Evolutionary conservation across 1,140 invertebrate species (phyloP), one percentile per base, ranked within the genome.

Genomic region (Anadara kagoshimensis): DNA sequence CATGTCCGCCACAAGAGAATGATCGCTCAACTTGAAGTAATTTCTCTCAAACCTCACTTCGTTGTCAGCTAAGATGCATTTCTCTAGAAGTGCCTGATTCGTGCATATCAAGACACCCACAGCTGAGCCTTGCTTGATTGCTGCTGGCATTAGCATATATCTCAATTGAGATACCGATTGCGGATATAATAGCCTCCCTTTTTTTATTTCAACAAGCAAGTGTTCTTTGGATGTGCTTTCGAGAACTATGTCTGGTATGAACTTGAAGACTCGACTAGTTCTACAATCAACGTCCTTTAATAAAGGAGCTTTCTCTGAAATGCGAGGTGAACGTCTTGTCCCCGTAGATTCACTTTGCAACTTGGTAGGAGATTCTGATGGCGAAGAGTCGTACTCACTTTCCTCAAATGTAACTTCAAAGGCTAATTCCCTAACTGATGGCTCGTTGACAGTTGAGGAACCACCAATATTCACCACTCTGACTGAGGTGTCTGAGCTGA

Each of bases 1-100:
- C 54, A 56, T 56, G 54, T 56, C 54, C 54, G 54, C 54, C 54
- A 56, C 54, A 56, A 56, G 54, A 56, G 54, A 56, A 56, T 56
- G 54, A 20, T 56, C 54, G 18, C 54, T 56, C 54, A 73, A 71
- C 54, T 56, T 24, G 54, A 56, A 56, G 54, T 56, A 57, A 57
- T 57, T 57, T 57, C n/a, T n/a, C n/a, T n/a, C n/a, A n/a, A n/a
- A n/a, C n/a, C n/a, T n/a, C n/a, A n/a, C n/a, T n/a, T 57, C 24
- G 12, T 57, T 24, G 16, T 57, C 22, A 57, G 54, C 54, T 16
- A 22, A 10, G 22, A 57, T 57, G 54, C 54, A 57, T 57, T 24
- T 57, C 12, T 57, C 54, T 57, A 57, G 54, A 57, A 57, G 12
- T 57, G 54, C 54, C 12, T 57, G 12, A 57, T 57, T 57, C 54